Conservation (phyloP, 2,888 invertebrate genomes). For the Sphaeridia pumilis region DNA sequence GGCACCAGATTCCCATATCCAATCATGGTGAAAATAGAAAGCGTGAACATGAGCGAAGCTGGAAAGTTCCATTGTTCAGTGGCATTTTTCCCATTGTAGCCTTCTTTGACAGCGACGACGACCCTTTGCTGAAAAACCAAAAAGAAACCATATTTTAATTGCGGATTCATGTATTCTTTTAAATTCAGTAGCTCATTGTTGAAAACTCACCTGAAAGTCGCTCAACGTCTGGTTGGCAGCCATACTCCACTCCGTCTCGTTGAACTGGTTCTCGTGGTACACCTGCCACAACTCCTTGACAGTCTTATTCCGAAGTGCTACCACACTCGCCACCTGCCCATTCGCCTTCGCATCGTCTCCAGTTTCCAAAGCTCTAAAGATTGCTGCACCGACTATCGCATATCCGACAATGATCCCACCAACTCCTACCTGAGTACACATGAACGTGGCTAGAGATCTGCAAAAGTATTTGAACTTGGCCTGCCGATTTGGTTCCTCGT, state of each 20-base stretch:
- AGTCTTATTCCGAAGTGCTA: constrained; percentile 28
- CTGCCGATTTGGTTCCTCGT: constrained; percentile 50
- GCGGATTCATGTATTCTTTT: neutral
- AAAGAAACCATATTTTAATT: neutral
- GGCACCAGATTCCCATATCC: constrained; percentile 81
- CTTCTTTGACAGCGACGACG: constrained; percentile 50
- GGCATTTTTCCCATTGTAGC: constrained; percentile 56
- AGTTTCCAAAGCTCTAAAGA: constrained; percentile 66
- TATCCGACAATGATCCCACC: constrained; percentile 77
- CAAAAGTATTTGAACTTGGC: constrained; percentile 74
- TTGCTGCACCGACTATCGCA: constrained; percentile 70
- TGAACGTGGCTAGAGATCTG: constrained; percentile 73
- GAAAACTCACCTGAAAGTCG: constrained; percentile 47
- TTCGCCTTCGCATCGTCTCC: constrained; percentile 31
- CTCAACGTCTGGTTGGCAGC: constrained; percentile 52
- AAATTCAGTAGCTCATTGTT: neutral
- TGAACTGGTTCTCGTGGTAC: constrained; percentile 53
- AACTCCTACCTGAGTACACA: constrained; percentile 80
- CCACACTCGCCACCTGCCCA: constrained; percentile 25
- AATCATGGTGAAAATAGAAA: constrained; percentile 83
- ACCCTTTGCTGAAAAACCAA: constrained; percentile 45
- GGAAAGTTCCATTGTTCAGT: constrained; percentile 74
- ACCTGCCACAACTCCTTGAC: constrained; percentile 55
- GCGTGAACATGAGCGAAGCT: constrained; percentile 74
- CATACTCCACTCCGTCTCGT: constrained; percentile 51